Conservation (phyloP, 1,140 invertebrate species). For the Homarus americanus region DNA sequence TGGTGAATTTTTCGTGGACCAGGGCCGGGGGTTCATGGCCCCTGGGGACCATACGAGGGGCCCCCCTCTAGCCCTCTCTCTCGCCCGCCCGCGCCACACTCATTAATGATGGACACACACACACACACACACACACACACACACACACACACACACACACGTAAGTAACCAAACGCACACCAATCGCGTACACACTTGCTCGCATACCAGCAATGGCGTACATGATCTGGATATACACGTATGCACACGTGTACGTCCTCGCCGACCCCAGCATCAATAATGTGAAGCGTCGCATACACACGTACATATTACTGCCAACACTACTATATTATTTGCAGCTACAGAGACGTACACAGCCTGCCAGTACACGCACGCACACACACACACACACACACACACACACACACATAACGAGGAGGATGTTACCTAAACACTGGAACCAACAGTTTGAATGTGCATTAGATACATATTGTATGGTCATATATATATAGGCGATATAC, state of each 20-base stretch:
- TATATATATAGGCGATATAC: no score
- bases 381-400: slow-evolving; percentile 22
- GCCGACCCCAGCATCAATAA: no score
- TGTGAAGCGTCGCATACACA: no score
- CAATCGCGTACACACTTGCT: neutral
- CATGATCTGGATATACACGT: no score
- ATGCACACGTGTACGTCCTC: no score
- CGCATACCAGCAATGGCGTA: no score
- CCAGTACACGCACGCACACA: no score
- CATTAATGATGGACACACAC: neutral
- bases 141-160: slow-evolving; percentile 12
- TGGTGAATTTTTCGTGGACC: neutral
- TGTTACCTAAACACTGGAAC: neutral
- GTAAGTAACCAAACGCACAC: no score
- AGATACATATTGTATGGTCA: no score
- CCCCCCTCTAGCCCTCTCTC: neutral
- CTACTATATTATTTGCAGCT: no score
- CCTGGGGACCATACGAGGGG: neutral
- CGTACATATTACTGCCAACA: no score
- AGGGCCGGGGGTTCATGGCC: neutral
- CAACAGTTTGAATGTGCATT: neutral
- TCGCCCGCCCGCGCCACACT: neutral
- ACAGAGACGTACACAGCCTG: neutral
- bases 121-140: slow-evolving; percentile 23
- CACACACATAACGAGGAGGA: no score